A percentile compares a stretch with the other conserved stretches of the same genome.
These are phyloP conservation scores for Podotricha telesiphe DNA, from an alignment of 2,888 invertebrate genomes.

Conservation along the genomic window DNA sequence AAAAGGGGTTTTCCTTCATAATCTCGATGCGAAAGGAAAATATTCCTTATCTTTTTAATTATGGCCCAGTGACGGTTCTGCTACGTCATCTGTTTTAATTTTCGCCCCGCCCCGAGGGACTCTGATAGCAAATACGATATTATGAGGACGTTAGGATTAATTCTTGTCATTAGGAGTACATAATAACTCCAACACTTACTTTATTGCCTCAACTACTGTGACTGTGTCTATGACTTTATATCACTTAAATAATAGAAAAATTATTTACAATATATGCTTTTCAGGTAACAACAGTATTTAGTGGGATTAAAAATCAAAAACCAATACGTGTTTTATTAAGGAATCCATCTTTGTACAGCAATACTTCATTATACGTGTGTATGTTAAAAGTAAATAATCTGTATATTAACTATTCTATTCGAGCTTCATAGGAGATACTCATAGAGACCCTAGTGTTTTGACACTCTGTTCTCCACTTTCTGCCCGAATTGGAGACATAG, in stretches of 20 bases:
- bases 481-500: too few relatives aligned
- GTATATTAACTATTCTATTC: too few relatives aligned
- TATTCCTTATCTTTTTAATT: conserved; percentile 84
- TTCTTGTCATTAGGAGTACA: conserved; percentile 36
- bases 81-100: conserved; percentile 82
- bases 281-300: too few relatives aligned
- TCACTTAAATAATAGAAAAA: background rate
- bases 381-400: too few relatives aligned
- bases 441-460: too few relatives aligned
- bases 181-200: conserved; percentile 9
- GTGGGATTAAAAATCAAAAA: too few relatives aligned
- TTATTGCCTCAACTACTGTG: background rate
- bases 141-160: conserved; percentile 48
- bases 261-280: too few relatives aligned
- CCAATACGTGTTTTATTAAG: too few relatives aligned
- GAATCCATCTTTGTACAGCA: too few relatives aligned
- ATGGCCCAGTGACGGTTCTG: conserved; percentile 71
- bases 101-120: conserved; percentile 66
- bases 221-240: background rate
- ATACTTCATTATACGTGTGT: too few relatives aligned
- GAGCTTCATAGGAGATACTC: too few relatives aligned
- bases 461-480: too few relatives aligned
- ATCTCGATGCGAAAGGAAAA: conserved; percentile 65
- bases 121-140: conserved; percentile 54
- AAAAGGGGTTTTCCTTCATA: conserved; percentile 73